Evolutionary conservation across 2,797 vertebrate genomes (phyloP), one percentile per base, ranked within the genome.

Genomic region (Euphonia xanthogaster): DNA sequence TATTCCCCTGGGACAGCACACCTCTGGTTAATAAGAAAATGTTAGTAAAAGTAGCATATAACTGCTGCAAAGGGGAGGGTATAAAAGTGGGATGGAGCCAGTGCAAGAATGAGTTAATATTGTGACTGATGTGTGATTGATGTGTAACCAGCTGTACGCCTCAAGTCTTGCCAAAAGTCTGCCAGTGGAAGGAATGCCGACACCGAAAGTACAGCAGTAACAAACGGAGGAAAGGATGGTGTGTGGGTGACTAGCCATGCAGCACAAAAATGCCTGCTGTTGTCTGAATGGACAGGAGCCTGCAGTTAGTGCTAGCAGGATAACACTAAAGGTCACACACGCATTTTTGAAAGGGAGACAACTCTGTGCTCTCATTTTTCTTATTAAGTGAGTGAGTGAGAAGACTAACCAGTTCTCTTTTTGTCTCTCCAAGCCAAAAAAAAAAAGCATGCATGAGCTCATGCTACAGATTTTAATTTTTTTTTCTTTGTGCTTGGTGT

Each of bases 191-290:
- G 60, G 42, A 86, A 72, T 44, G 47, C 17, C 19, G 24, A 18
- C 18, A n/a, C 25, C 66, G 55, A 51, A 70, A 62, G 15, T 25
- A 31, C 44, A 89, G 33, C 28, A 66, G 40, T 35, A 76, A 73
- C 28, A 62, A 73, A 75, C 70, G 19, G 19, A 76, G 55, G 47
- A 75, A 89, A 48, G 15, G n/a, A 57, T 25, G 25, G 37, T 53
- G 17, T 76, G 42, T 31, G 54, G 33, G 60, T 70, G 76, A 85
- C 18, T 18, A 39, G 10, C 21, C 63, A 42, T 0, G 0, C 31
- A 79, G 60, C 75, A 80, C n/a, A 80, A 85, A 92, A 83, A 67
- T 44, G n/a, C 35, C 45, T 61, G 14, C 44, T 94, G 45, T 27
- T 53, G 39, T 30, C 47, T 72, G 58, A 77, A 80, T 9, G 15